phyloP scores from a whole-genome alignment of 2,113 vertebrate genomes.

The Haemorhous mexicanus region DNA sequence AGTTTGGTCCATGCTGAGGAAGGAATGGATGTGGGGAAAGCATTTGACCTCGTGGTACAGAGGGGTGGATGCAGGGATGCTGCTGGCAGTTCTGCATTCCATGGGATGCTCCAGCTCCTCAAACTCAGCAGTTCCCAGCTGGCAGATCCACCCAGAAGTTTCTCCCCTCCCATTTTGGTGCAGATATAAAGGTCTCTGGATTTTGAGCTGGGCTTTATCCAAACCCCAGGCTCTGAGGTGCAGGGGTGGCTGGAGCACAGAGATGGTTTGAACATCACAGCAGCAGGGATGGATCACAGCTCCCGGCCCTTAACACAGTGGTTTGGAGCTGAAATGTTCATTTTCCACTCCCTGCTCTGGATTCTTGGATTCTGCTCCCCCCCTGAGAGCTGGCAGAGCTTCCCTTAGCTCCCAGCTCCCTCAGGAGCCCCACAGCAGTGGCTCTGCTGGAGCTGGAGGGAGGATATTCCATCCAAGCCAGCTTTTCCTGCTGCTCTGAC shows the following conservation, averaged over 20 bases:
- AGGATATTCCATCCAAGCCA: neutral
- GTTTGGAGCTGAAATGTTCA: neutral
- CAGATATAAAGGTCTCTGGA: neutral
- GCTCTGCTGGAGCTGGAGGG: neutral
- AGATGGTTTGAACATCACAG: rapidly evolving
- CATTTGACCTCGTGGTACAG: rapidly evolving
- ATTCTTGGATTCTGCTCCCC: neutral
- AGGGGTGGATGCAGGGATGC: neutral
- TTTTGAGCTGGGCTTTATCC: neutral
- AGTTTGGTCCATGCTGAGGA: neutral
- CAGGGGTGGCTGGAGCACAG: neutral
- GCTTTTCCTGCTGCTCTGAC: neutral
- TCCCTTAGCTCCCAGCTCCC: neutral
- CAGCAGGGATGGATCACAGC: neutral
- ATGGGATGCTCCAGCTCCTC: neutral
- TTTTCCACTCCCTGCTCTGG: neutral
- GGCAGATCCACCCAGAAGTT: neutral
- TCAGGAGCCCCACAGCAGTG: rapidly evolving
- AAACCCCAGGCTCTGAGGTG: neutral
- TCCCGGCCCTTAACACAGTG: rapidly evolving
- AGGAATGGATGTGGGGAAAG: rapidly evolving
- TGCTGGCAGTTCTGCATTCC: neutral
- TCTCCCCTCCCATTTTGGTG: neutral
- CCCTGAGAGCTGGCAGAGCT: neutral
- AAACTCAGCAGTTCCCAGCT: neutral